phyloP scores from a whole-genome alignment of 2,888 invertebrate genomes.

The Zygaena filipendulae region DNA sequence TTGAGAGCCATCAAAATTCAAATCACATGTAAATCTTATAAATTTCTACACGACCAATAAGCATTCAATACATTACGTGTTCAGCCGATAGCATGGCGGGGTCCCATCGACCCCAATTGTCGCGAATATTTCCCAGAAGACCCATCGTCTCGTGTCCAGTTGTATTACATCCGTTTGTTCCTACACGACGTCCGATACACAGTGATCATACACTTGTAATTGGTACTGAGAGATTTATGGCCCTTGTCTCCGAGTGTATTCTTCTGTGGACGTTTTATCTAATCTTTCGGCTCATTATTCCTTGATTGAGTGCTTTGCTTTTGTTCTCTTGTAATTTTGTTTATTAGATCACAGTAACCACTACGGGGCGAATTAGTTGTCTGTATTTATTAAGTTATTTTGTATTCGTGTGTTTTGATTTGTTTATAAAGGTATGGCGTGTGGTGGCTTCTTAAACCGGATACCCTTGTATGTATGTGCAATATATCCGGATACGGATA shows the following conservation, averaged over 20 bases:
- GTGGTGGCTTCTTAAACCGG: no score
- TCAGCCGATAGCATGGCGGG: no score
- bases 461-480: no score
- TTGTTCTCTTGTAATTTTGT: constrained; percentile 39
- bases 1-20: no score
- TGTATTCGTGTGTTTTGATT: no score
- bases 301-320: constrained; percentile 43
- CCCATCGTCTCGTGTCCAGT: constrained; percentile 29
- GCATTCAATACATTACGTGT: constrained; percentile 3
- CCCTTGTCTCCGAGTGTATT: constrained; percentile 38
- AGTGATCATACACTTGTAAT: constrained; percentile 42
- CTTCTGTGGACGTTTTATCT: constrained; percentile 44
- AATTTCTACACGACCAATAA: no score
- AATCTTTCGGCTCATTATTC: constrained; percentile 44
- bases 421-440: no score
- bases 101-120: constrained; percentile 29
- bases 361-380: constrained; percentile 13
- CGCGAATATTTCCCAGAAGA: constrained; percentile 44
- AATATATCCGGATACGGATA: no score
- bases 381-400: constrained; percentile 12
- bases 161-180: constrained; percentile 28
- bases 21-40: no score
- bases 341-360: constrained; percentile 44
- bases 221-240: constrained; percentile 48
- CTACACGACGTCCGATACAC: constrained; percentile 23